Percentiles rank a stretch among this genome's conserved stretches.
Conservation (phyloP, 2,113 vertebrate genomes). For the Hymenochirus boettgeri region DNA sequence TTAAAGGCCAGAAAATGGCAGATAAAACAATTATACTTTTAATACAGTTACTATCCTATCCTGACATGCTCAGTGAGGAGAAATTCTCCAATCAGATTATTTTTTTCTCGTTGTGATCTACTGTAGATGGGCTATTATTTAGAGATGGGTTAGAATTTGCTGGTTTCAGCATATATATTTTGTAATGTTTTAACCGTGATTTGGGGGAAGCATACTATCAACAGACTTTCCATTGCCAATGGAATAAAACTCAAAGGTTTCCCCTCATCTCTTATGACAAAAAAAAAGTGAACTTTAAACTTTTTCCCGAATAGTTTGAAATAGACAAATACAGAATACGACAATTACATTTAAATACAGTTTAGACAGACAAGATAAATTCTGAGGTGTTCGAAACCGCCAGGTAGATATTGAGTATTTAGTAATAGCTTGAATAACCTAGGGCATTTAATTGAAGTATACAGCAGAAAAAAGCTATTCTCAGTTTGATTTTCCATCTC, state of each 20-base stretch:
- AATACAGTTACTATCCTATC: too few relatives aligned
- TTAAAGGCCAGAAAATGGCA: too few relatives aligned
- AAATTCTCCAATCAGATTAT: too few relatives aligned
- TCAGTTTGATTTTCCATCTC: conserved; percentile 42
- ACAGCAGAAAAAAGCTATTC: conserved; percentile 41
- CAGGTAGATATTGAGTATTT: conserved; percentile 46
- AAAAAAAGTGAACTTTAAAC: conserved; percentile 36
- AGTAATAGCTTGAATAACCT: conserved; percentile 51
- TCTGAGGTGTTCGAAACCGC: conserved; percentile 41
- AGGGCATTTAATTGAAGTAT: conserved; percentile 50
- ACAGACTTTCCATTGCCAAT: too few relatives aligned
- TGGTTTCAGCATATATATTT: too few relatives aligned
- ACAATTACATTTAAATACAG: conserved; percentile 53
- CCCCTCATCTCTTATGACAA: background rate
- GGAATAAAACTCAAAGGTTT: background rate
- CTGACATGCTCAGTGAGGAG: too few relatives aligned
- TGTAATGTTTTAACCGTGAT: too few relatives aligned
- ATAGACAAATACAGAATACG: conserved; percentile 47
- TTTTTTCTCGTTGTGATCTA: too few relatives aligned
- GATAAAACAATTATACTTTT: too few relatives aligned
- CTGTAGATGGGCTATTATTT: too few relatives aligned
- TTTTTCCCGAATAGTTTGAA: conserved; percentile 33
- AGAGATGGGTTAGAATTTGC: too few relatives aligned
- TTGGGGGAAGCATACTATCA: too few relatives aligned
- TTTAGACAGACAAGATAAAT: conserved; percentile 40